Conservation (phyloP, 2,113 vertebrate genomes). For the Lepisosteus oculatus region DNA sequence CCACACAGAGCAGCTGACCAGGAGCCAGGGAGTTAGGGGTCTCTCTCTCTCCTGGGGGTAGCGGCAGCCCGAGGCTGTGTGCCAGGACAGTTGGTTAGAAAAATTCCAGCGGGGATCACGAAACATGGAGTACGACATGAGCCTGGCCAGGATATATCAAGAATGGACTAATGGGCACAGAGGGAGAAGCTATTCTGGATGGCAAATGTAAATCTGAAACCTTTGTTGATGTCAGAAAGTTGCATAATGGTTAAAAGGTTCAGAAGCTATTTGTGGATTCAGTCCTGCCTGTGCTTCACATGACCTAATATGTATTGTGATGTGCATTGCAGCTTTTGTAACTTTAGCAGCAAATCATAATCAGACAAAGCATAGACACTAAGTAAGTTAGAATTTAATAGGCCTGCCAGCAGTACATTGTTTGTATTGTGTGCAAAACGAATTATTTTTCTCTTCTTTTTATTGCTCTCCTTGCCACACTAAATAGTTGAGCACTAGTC, state of each 20-base stretch:
- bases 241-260: conserved; percentile 59
- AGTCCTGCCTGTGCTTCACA: conserved; percentile 42
- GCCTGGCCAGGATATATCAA: conserved; percentile 47
- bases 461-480: conserved; percentile 67
- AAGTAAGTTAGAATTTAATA: conserved; percentile 68
- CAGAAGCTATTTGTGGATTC: conserved; percentile 61
- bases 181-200: conserved; percentile 51
- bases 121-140: not conserved
- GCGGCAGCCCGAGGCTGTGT: conserved; percentile 10
- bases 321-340: conserved; percentile 42
- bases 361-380: conserved; percentile 56
- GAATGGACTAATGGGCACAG: conserved; percentile 50
- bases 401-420: conserved; percentile 68
- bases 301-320: conserved; percentile 62
- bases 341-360: conserved; percentile 18
- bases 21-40: too few species aligned
- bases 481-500: conserved; percentile 62
- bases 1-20: too few species aligned
- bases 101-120: not conserved
- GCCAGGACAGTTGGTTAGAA: conserved; percentile 23
- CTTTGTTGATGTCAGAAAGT: conserved; percentile 57
- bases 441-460: conserved; percentile 66
- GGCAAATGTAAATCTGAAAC: conserved; percentile 49
- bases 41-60: too few species aligned
- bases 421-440: conserved; percentile 71